Conservation (phyloP, 2,888 invertebrate species). For the Scaptomyza polygonia region DNA sequence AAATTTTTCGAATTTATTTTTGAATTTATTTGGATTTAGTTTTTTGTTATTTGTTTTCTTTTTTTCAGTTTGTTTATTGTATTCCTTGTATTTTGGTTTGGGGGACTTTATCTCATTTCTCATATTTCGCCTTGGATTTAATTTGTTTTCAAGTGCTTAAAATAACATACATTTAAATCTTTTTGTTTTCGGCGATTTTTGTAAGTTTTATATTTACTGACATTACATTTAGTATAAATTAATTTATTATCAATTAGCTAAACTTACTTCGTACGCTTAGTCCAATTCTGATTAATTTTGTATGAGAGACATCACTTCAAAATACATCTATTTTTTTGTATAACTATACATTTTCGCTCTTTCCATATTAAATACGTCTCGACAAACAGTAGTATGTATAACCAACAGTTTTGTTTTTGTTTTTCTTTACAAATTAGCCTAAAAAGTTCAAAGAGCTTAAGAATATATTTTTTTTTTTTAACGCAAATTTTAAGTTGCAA, state of each 20-base stretch:
- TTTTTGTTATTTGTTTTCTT: constrained; percentile 1
- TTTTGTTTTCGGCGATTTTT: constrained; percentile 20
- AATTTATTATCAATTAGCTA: constrained; percentile 70
- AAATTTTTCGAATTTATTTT: constrained; percentile 63
- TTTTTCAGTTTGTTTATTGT: constrained; percentile 58
- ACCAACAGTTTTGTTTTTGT: constrained; percentile 18
- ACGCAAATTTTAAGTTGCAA: constrained; percentile 58
- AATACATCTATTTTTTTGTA: constrained; percentile 44
- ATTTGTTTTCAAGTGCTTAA: constrained; percentile 52
- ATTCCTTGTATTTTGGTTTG: constrained; percentile 59
- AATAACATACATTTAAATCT: constrained; percentile 62
- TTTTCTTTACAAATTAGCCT: constrained; percentile 50
- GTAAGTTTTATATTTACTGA: constrained; percentile 29
- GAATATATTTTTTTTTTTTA: constrained; percentile 19
- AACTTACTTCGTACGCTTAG: constrained; percentile 52
- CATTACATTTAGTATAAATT: constrained; percentile 55
- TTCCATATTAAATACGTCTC: constrained; percentile 18
- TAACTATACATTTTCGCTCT: constrained; percentile 24
- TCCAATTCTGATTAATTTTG: constrained; percentile 45
- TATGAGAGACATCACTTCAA: constrained; percentile 71
- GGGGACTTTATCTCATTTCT: constrained; percentile 44
- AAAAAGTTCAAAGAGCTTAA: constrained; percentile 39
- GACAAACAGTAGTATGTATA: constrained; percentile 27
- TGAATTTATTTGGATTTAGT: constrained; percentile 52
- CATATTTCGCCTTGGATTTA: constrained; percentile 33